Conservation (phyloP, 2,797 vertebrate species). For the Adrianichthys oophorus region DNA sequence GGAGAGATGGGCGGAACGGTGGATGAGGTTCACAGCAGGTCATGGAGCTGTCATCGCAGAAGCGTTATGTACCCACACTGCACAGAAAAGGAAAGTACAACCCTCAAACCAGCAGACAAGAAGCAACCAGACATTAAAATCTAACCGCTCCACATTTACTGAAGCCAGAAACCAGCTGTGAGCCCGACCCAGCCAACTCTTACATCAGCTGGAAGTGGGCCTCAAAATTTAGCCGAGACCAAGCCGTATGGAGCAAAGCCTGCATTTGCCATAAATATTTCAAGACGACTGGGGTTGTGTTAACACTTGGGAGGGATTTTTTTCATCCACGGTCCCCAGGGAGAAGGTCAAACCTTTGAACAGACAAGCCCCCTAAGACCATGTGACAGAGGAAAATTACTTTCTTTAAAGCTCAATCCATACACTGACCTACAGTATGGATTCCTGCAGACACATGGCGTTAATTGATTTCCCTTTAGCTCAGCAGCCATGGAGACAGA, state of each 20-base stretch:
- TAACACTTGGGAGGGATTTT: constrained; percentile 23
- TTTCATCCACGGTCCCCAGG: constrained; percentile 19
- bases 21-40: constrained; percentile 55
- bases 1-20: constrained; percentile 35
- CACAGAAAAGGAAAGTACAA: constrained; percentile 49
- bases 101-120: constrained; percentile 60
- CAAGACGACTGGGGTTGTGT: constrained; percentile 8
- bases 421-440: constrained; percentile 37
- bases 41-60: constrained; percentile 52
- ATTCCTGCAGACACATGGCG: constrained; percentile 29
- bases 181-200: constrained; percentile 46
- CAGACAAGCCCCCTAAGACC: constrained; percentile 38
- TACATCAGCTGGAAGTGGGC: constrained; percentile 56
- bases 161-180: constrained; percentile 59
- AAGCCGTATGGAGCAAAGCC: constrained; percentile 9
- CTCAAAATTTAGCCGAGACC: constrained; percentile 38
- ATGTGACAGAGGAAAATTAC: constrained; percentile 45
- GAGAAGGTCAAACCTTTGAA: constrained; percentile 49
- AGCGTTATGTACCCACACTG: constrained; percentile 44
- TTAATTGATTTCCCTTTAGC: constrained; percentile 38
- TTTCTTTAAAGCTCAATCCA: constrained; percentile 40
- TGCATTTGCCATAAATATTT: constrained; percentile 20
- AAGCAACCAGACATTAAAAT: constrained; percentile 57
- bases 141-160: constrained; percentile 45
- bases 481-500: constrained; percentile 12